Evolutionary conservation across 2,888 invertebrate genomes (phyloP).

Genomic region (Minunthozetes semirufus): DNA sequence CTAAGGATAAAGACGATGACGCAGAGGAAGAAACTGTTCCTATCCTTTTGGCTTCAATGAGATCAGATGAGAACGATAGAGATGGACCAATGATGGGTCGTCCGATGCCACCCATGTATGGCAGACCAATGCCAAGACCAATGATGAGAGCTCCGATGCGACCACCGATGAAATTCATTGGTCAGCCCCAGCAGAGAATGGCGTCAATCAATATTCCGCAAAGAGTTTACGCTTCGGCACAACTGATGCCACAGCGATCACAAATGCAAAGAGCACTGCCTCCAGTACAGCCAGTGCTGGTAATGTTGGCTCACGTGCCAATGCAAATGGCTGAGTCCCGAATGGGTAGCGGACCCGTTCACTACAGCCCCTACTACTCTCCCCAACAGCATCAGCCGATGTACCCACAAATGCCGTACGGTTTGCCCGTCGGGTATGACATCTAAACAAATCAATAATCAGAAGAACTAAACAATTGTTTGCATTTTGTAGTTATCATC

Average conservation of each 20-base stretch:
- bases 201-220: slow-evolving; percentile 15
- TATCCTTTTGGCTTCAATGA: slow-evolving; percentile 26
- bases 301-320: slow-evolving; percentile 33
- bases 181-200: slow-evolving; percentile 8
- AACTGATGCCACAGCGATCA: neutral
- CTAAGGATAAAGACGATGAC: slow-evolving; percentile 37
- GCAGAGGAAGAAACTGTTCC: slow-evolving; percentile 35
- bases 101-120: slow-evolving; percentile 35
- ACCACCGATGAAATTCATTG: slow-evolving; percentile 1
- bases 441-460: neutral
- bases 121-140: slow-evolving; percentile 36
- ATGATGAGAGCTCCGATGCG: slow-evolving; percentile 27
- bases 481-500: slow-evolving; percentile 10
- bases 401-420: slow-evolving; percentile 31
- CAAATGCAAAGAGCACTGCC: neutral
- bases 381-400: slow-evolving; percentile 21
- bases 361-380: neutral
- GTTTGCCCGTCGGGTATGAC: slow-evolving; percentile 14
- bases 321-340: slow-evolving; percentile 24
- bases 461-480: neutral
- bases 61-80: slow-evolving; percentile 23
- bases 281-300: slow-evolving; percentile 30
- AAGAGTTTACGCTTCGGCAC: neutral
- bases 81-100: neutral
- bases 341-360: neutral